Base-by-base conservation (phyloP, 2,888 invertebrate species). In the Acrobasis suavella region DNA sequence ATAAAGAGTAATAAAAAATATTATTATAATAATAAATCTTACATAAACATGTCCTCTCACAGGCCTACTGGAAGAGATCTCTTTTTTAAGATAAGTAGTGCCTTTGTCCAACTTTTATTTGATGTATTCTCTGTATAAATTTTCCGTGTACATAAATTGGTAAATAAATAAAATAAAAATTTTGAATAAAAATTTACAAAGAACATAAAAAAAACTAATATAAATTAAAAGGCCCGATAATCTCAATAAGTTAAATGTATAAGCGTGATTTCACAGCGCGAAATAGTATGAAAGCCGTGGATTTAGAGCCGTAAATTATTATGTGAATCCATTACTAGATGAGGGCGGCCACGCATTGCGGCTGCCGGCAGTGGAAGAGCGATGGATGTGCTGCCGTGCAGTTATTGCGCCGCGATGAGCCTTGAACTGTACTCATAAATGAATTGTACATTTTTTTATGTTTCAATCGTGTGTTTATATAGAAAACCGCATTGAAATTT, bases 241-340 rank as follows among this genome's bases (percentile, higher is more conserved):
- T 52, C 3, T 52, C 32, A 52, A 39, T 16, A 12, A 55, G 12
- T 55, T 39, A 38, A 9, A 5, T 3, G 6, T n/a, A n/a, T 46
- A 55, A 14, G 37, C 37, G 55, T 39, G 38, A 39, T 55, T 39
- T 39, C n/a, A 56, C 37, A 39, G 39, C 39, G 7, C 46, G 32
- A 9, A 58, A 32, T 22, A 38, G 14, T 14, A 61, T 42, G 46
- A 17, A 54, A 32, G n/a, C 46, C 46, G 54, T 51, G 51, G n/a
- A 42, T 49, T 14, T 37, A 49, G 46, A 55, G 49, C 55, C 37
- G 49, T 49, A 38, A 62, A 55, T 49, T 46, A 50, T 55, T 55
- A 62, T 55, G 55, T 55, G 55, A 62, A 62, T 62, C 55, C 62
- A 55, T 62, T 62, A 62, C 49, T 55, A 62, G 55, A 62, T 56